Base-by-base conservation (phyloP, 2,797 vertebrate genomes). In the Melopsittacus undulatus region DNA sequence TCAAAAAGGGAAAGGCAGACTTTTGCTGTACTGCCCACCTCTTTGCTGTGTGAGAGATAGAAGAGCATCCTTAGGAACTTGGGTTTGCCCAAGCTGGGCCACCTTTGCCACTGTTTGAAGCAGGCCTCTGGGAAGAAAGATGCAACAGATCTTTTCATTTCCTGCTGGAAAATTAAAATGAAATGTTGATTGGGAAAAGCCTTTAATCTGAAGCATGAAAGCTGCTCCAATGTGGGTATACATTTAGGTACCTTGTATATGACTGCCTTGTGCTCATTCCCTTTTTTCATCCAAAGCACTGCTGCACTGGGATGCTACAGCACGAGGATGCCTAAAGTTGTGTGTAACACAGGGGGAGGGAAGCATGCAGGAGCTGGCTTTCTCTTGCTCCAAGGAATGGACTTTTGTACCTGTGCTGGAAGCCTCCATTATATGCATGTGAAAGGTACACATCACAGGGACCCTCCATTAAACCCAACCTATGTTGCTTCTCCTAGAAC, bases 1-100 rank as follows among this genome's bases (percentile, higher is more conserved):
- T 97, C 36, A 21, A 82, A 95, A 95, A 87, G 61, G 66, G 57
- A 95, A 97, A 94, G 94, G 81, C 92, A 95, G 96, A 97, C 85
- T 97, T 95, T 75, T 64, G 57, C 85, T 10, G 27, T 95, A 18
- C 14, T 17, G 21, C 75, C 57, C 1, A 4, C 14, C 26, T 91
- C 38, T 92, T 92, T 88, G 83, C 64, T 92, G 38, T 63, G 30
- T 68, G 75, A 80, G 78, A 73, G 23, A 4, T 46, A 51, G 63
- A 67, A 36, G 12, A 67, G 9, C 72, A 63, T 66, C 86, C 63
- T 73, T 87, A 96, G 90, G 87, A 93, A 82, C 49, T 61, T 90
- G 52, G 24, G 49, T 83, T 77, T 97, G 66, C 70, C 46, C 2
- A 22, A 89, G 54, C 34, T 3, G 26, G 26, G 88, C 11, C 26